Conservation (phyloP, 2,797 vertebrate species). For the Benthosema pterotum region DNA sequence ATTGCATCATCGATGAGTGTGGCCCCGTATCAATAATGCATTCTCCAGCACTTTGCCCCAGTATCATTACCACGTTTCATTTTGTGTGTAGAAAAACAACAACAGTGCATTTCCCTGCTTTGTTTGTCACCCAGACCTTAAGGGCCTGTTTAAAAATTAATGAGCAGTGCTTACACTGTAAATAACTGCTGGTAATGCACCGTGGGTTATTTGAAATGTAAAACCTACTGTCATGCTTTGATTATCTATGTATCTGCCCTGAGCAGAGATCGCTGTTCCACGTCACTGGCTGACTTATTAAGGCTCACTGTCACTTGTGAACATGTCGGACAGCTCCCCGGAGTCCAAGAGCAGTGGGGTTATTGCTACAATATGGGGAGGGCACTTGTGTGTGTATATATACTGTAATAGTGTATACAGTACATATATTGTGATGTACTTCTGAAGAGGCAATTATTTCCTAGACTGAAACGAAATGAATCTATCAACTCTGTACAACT, state of each 20-base stretch:
- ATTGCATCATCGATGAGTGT: constrained; percentile 69
- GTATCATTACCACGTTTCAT: constrained; percentile 74
- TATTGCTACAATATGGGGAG: constrained; percentile 35
- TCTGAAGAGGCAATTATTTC: constrained; percentile 44
- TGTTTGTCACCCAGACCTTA: constrained; percentile 79
- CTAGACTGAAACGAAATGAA: constrained; percentile 36
- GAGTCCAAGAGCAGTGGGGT: constrained; percentile 40
- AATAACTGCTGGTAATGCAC: constrained; percentile 81
- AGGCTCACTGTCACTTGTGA: constrained; percentile 45
- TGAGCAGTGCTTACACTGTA: constrained; percentile 78
- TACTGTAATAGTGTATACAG: background rate
- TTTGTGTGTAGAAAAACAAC: constrained; percentile 68
- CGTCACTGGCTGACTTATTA: constrained; percentile 58
- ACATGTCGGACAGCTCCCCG: constrained; percentile 36
- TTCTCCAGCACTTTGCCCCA: constrained; percentile 68
- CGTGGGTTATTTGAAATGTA: constrained; percentile 82
- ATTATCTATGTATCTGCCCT: constrained; percentile 77
- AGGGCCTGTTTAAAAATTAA: constrained; percentile 82
- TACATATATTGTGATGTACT: constrained; percentile 27
- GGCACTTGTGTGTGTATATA: constrained; percentile 8
- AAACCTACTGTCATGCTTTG: constrained; percentile 79
- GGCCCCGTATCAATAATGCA: constrained; percentile 79
- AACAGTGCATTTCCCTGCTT: constrained; percentile 67
- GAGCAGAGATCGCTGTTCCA: constrained; percentile 54
- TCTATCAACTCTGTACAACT: background rate